These are phyloP conservation scores for Gasterosteus nipponicus DNA, from an alignment of 2,113 vertebrate species.

Conservation along the genomic window DNA sequence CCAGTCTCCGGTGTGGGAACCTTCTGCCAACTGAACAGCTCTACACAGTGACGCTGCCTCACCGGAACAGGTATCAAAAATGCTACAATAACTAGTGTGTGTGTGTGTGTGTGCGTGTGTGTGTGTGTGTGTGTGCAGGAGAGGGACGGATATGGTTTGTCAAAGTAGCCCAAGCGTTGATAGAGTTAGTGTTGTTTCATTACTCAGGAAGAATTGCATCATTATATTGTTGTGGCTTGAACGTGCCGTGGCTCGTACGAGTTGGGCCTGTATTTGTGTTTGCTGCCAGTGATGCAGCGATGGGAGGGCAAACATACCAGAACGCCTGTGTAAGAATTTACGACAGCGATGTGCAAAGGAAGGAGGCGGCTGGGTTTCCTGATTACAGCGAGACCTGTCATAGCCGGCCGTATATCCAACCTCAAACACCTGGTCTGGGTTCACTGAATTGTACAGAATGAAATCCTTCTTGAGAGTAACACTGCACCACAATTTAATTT, in stretches of 20 bases:
- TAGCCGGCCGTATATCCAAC: neutral
- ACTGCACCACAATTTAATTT: neutral
- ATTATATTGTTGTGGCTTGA: constrained; percentile 32
- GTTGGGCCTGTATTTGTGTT: constrained; percentile 19
- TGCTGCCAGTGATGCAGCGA: constrained; percentile 24
- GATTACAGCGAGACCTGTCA: neutral
- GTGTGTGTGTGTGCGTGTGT: constrained; percentile 4
- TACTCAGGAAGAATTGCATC: constrained; percentile 42
- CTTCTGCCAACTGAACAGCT: constrained; percentile 88
- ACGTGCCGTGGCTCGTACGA: constrained; percentile 50
- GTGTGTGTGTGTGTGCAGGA: neutral
- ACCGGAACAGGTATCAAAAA: constrained; percentile 79
- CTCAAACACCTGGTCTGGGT: neutral
- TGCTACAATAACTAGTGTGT: neutral
- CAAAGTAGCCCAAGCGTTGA: neutral
- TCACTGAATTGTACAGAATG: neutral
- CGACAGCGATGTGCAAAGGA: constrained; percentile 13
- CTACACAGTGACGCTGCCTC: constrained; percentile 83
- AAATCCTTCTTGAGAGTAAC: neutral
- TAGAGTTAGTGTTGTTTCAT: constrained; percentile 5
- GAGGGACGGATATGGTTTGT: constrained; percentile 1
- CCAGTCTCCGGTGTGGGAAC: constrained; percentile 86
- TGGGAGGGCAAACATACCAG: constrained; percentile 32
- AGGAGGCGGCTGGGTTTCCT: constrained; percentile 18
- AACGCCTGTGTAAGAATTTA: constrained; percentile 16